Percentiles rank a stretch among this genome's conserved stretches.
Conservation (phyloP, 2,888 invertebrate species). For the Melinopterus prodromus region DNA sequence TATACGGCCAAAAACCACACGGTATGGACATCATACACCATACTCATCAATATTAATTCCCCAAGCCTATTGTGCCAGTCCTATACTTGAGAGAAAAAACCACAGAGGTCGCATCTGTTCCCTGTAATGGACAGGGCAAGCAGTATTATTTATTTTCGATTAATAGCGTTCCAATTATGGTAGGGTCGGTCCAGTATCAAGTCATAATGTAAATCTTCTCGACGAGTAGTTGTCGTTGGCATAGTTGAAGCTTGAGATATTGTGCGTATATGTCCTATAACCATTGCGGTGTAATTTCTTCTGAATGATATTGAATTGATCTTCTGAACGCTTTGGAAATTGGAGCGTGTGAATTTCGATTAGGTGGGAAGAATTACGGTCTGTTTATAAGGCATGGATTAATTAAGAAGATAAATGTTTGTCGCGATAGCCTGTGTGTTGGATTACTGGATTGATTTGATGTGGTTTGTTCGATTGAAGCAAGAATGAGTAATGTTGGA, state of each 20-base stretch:
- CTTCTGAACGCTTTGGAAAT: background rate
- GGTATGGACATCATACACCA: background rate
- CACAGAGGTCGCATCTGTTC: background rate
- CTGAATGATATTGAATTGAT: background rate
- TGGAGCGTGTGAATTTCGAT: background rate
- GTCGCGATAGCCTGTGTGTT: background rate
- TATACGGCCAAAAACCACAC: background rate
- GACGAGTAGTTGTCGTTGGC: background rate
- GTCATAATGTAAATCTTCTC: background rate
- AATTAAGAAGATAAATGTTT: background rate
- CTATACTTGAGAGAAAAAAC: background rate
- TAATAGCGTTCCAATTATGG: background rate
- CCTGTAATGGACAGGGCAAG: background rate
- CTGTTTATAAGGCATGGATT: background rate
- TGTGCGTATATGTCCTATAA: background rate
- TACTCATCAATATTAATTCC: slow-evolving; percentile 4
- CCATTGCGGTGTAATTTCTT: background rate
- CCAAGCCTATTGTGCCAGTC: background rate
- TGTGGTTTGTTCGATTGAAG: background rate
- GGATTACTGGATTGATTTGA: background rate
- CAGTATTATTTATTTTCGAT: background rate
- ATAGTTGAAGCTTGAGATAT: background rate
- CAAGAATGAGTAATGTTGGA: background rate
- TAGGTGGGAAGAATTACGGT: background rate
- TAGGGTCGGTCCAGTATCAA: background rate